Conservation (phyloP, 2,888 invertebrate species). For the Ligdia adustata region DNA sequence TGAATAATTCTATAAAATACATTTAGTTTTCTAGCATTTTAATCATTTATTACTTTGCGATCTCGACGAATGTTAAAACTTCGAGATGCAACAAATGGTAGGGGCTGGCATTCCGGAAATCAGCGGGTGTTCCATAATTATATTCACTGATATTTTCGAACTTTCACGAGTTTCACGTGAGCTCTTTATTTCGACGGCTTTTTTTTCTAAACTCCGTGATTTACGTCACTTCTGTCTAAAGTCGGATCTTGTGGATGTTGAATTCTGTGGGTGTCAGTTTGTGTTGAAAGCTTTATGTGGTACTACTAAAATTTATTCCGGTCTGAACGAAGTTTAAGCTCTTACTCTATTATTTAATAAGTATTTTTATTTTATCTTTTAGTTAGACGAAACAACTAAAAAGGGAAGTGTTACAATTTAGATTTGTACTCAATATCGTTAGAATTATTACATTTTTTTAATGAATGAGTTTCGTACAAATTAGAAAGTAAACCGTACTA, state of each 20-base stretch:
- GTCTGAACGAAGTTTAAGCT: slow-evolving; percentile 68
- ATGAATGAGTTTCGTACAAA: no score
- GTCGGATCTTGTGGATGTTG: slow-evolving; percentile 64
- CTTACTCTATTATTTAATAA: slow-evolving; percentile 48
- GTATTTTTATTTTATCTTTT: slow-evolving; percentile 26
- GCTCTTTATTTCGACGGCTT: slow-evolving; percentile 73
- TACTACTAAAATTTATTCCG: slow-evolving; percentile 68
- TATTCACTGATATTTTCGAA: slow-evolving; percentile 82
- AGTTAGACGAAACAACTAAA: slow-evolving; percentile 14
- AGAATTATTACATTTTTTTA: no score
- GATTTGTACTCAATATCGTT: no score
- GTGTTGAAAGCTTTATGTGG: slow-evolving; percentile 78
- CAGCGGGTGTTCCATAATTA: slow-evolving; percentile 82
- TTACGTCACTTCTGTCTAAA: slow-evolving; percentile 65
- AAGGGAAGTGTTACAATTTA: no score
- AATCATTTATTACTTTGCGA: no score
- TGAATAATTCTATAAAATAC: no score
- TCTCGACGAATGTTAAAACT: no score
- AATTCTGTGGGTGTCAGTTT: slow-evolving; percentile 68
- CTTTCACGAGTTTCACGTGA: slow-evolving; percentile 67
- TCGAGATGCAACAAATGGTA: slow-evolving; percentile 45
- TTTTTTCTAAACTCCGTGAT: slow-evolving; percentile 79
- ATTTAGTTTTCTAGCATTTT: no score
- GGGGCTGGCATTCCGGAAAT: slow-evolving; percentile 66
- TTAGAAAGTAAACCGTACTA: no score